Base-by-base conservation (phyloP, 2,113 vertebrate species). In the Neotoma lepida region DNA sequence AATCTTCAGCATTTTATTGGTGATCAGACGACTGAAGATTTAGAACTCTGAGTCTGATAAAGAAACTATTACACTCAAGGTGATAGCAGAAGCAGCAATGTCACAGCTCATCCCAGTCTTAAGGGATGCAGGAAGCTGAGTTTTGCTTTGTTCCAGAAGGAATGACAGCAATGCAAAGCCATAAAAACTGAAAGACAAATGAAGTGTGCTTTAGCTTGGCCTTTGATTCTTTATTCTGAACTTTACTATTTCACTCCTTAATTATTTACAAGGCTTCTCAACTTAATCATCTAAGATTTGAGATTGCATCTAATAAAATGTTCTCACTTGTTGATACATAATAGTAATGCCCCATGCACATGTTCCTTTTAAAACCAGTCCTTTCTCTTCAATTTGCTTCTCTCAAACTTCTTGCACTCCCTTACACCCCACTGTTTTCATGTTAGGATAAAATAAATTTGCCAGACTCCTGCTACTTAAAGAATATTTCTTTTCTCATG, bases 1-100 rank as follows among this genome's bases (percentile, higher is more conserved):
- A 92, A 86, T 71, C 18, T 66, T 92, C 1, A 81, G 14, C 89
- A 71, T 85, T 88, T 92, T 90, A 35, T 86, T n/a, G 58, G 9
- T 46, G 2, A 78, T 9, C 1, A 51, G 41, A 63, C 26, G 2
- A 74, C 3, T 54, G 8, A 46, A 66, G 66, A 5, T 28, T 33
- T 5, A 58, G 6, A 94, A 80, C 77, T 9, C 18, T 88, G 56
- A 92, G 58, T 6, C 71, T 68, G 58, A 6, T 71, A 86, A 88
- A 44, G 39, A 39, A 61, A 82, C 3, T 18, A 49, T 15, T 91
- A 49, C 1, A 39, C 1, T 56, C 18, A 78, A 41, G 18, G 74
- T 73, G 63, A 77, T 77, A 86, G 22, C 12, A 73, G 24, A 86
- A 33, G 51, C 46, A 1, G 7, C 41, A 49, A 6, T 49, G 22